phyloP scores from a whole-genome alignment of 1,140 invertebrate genomes.

The Matsumurasca onukii region DNA sequence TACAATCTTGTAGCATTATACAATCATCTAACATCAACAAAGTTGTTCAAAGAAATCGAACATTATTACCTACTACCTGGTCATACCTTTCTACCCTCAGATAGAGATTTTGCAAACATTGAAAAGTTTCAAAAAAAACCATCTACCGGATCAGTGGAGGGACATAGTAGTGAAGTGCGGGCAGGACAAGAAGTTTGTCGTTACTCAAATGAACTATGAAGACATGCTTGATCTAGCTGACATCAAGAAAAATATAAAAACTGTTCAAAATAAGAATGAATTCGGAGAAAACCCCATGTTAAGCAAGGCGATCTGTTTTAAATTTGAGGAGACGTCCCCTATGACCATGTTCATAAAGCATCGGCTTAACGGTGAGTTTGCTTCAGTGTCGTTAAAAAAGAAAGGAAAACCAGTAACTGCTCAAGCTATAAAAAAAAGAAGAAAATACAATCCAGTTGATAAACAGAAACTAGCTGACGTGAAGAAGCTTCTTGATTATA shows the following conservation, averaged over 20 bases:
- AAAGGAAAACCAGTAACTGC: not conserved
- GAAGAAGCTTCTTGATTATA: not conserved
- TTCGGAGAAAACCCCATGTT: slow-evolving; percentile 1
- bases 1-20: not conserved
- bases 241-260: slow-evolving; percentile 1
- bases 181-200: slow-evolving; percentile 13
- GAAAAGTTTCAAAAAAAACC: slow-evolving; percentile 25
- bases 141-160: slow-evolving; percentile 14
- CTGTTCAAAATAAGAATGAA: not conserved
- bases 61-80: slow-evolving; percentile 19
- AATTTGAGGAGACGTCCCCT: slow-evolving; percentile 10
- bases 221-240: slow-evolving; percentile 10
- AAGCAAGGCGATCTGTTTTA: slow-evolving; percentile 11
- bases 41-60: not conserved
- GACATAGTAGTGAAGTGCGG: slow-evolving; percentile 17
- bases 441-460: not conserved
- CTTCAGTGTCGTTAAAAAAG: slow-evolving; percentile 7
- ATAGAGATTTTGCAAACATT: slow-evolving; percentile 22
- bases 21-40: slow-evolving; percentile 21
- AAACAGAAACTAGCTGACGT: not conserved
- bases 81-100: slow-evolving; percentile 24
- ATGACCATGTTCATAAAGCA: not conserved
- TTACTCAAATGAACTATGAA: slow-evolving; percentile 7
- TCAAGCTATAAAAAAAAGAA: not conserved
- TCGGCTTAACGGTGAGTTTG: slow-evolving; percentile 13